Percentiles rank a stretch among this genome's conserved stretches.
These are phyloP conservation scores for Probaryconus sp. DNA, from an alignment of 1,140 invertebrate genomes.

Conservation along the genomic window DNA sequence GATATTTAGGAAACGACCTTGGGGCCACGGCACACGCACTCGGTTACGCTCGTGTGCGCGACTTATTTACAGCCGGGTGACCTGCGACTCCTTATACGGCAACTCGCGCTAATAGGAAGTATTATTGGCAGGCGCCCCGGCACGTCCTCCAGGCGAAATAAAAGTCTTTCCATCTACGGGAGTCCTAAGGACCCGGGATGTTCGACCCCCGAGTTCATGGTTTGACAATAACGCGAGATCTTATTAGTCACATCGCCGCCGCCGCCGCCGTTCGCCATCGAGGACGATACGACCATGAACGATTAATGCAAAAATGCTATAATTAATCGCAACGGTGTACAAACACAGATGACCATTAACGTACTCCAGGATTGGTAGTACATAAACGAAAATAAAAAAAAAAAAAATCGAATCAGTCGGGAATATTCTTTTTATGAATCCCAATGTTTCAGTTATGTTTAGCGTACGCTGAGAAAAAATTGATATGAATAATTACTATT, in stretches of 20 bases:
- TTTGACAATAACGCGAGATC: slow-evolving; percentile 45
- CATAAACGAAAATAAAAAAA: neutral
- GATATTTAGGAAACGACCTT: slow-evolving; percentile 68
- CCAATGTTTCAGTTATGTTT: no score
- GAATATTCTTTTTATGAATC: no score
- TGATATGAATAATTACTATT: no score
- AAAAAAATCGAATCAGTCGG: no score
- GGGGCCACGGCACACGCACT: slow-evolving; percentile 42
- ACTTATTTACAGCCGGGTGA: slow-evolving; percentile 63
- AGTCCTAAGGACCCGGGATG: slow-evolving; percentile 63
- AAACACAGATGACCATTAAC: slow-evolving; percentile 56
- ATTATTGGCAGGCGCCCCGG: slow-evolving; percentile 61
- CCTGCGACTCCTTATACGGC: slow-evolving; percentile 64
- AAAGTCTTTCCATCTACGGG: slow-evolving; percentile 65
- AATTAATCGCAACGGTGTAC: slow-evolving; percentile 49
- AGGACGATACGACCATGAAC: slow-evolving; percentile 60
- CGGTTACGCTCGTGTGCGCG: slow-evolving; percentile 10
- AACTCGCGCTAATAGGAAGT: slow-evolving; percentile 64
- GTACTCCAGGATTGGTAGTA: slow-evolving; percentile 55
- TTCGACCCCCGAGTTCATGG: slow-evolving; percentile 63
- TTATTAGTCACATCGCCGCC: slow-evolving; percentile 54
- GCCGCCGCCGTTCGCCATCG: slow-evolving; percentile 38
- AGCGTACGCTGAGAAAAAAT: no score
- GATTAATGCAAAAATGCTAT: slow-evolving; percentile 58
- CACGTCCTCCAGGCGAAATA: slow-evolving; percentile 61